Conservation (phyloP, 2,113 vertebrate species). For the Gulo gulo region DNA sequence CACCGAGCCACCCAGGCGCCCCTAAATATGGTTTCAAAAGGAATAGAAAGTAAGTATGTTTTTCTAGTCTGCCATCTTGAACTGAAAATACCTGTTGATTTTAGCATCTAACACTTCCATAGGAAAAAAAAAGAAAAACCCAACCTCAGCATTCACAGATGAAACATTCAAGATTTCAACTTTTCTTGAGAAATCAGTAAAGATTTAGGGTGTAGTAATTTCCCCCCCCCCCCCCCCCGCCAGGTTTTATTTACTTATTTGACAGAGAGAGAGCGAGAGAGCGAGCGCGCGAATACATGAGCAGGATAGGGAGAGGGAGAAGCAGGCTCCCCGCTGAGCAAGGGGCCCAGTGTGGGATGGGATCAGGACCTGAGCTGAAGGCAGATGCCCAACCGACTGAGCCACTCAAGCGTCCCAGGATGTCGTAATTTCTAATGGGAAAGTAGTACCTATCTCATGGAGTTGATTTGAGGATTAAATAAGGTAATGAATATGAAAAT, state of each 20-base stretch:
- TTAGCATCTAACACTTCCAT: not conserved
- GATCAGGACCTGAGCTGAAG: no score
- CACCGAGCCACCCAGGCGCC: no score
- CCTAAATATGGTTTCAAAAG: not conserved
- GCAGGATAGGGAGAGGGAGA: no score
- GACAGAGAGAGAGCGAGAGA: no score
- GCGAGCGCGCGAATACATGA: no score
- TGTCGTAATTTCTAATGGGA: not conserved
- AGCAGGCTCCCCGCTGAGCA: no score
- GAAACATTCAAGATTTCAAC: not conserved
- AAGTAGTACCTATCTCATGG: not conserved
- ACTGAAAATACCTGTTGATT: not conserved
- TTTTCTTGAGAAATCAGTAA: not conserved
- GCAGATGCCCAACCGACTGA: no score
- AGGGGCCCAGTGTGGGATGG: no score
- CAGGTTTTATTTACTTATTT: no score
- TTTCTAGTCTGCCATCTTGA: not conserved
- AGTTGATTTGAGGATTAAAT: not conserved
- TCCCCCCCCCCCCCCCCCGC: no score
- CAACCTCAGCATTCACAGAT: not conserved
- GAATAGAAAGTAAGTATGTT: not conserved
- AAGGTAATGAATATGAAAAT: not conserved
- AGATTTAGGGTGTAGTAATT: not conserved
- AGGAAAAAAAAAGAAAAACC: not conserved
- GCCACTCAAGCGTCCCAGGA: not conserved